Conservation (phyloP, 1,140 invertebrate species). For the Andrena cerasifolii region DNA sequence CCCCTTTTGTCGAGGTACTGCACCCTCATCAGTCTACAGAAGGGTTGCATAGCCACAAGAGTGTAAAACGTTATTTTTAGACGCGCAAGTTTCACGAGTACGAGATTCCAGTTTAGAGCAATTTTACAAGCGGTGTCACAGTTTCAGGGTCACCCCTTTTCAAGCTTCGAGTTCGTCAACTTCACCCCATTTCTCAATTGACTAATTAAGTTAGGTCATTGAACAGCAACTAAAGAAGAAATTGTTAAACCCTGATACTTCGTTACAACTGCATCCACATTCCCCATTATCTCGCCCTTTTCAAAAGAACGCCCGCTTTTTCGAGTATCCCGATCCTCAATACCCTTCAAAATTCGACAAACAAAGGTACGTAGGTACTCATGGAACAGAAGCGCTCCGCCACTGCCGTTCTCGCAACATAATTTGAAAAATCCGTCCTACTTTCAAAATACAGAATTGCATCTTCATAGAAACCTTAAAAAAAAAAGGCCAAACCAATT, state of each 20-base stretch:
- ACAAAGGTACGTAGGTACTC: no score
- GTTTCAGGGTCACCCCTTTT: neutral
- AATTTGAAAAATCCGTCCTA: no score
- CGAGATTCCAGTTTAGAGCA: neutral
- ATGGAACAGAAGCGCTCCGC: no score
- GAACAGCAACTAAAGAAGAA: neutral
- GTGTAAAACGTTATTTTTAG: conserved; percentile 40
- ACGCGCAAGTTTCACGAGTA: neutral
- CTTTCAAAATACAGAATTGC: no score
- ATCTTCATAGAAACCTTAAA: no score
- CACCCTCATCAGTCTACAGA: conserved; percentile 8
- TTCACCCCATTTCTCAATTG: neutral
- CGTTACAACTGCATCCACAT: neutral
- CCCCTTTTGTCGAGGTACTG: neutral
- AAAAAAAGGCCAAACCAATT: no score
- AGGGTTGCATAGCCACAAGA: conserved; percentile 20
- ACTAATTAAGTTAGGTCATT: neutral
- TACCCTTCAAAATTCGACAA: no score
- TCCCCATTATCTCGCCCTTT: neutral
- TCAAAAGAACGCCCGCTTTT: no score
- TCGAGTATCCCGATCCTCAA: no score
- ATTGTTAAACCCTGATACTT: neutral
- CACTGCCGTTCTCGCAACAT: no score
- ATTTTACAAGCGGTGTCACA: neutral
- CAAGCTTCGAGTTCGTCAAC: neutral